Evolutionary conservation across 1,140 invertebrate genomes (phyloP).

Genomic region (Leucophenga varia): DNA sequence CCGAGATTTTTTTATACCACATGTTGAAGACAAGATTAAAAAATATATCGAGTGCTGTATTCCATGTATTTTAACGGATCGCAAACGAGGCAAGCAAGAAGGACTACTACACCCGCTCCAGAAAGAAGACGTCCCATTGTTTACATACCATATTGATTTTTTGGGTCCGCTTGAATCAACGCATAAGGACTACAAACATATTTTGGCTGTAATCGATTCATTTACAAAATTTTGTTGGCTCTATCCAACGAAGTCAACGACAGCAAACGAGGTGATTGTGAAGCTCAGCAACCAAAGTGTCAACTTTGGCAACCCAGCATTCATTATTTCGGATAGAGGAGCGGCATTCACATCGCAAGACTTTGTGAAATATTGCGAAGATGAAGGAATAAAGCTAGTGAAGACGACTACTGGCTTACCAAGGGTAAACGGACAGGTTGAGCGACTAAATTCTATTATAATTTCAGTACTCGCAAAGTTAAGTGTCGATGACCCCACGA

Average conservation of each 20-base stretch:
- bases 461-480: conserved; percentile 12
- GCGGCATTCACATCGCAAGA: conserved; percentile 8
- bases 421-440: conserved; percentile 25
- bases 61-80: conserved; percentile 30
- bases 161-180: conserved; percentile 45
- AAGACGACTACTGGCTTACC: conserved; percentile 25
- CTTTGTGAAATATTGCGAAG: conserved; percentile 2
- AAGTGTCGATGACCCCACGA: conserved; percentile 15
- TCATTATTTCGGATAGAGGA: conserved; percentile 13
- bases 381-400: conserved; percentile 18
- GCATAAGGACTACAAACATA: conserved; percentile 38
- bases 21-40: conserved; percentile 40
- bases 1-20: conserved; percentile 50
- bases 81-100: conserved; percentile 53
- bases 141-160: conserved; percentile 20
- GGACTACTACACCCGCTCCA: conserved; percentile 38
- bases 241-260: conserved; percentile 43
- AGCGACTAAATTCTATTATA: conserved; percentile 22
- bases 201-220: conserved; percentile 34
- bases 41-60: conserved; percentile 40
- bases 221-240: conserved; percentile 41
- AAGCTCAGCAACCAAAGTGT: conserved; percentile 26
- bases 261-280: conserved; percentile 31
- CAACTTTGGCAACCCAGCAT: conserved; percentile 25
- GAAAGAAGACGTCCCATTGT: conserved; percentile 33